Conservation (phyloP, 2,113 vertebrate genomes). For the Columba livia region DNA sequence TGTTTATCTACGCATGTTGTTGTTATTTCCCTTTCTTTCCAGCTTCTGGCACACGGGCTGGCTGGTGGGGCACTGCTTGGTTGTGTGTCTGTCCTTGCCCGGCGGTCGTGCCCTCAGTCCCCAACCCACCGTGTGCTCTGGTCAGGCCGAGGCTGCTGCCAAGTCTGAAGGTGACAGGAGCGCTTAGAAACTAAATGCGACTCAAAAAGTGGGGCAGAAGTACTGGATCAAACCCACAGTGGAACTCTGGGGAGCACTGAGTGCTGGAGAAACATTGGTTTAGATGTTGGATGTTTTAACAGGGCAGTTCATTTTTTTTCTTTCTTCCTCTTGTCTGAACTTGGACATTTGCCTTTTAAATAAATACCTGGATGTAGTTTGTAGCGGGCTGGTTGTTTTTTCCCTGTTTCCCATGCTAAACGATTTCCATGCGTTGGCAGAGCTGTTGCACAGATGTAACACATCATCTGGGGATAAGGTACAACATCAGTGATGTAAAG, state of each 20-base stretch:
- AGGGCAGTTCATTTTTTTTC: not conserved
- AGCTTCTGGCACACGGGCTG: not conserved
- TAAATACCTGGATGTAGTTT: not conserved
- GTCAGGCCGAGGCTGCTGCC: not conserved
- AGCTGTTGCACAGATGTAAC: not conserved
- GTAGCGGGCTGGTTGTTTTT: not conserved
- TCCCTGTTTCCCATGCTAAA: not conserved
- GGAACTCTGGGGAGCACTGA: not conserved
- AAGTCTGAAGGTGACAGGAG: not conserved
- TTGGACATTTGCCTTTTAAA: not conserved
- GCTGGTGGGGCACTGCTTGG: not conserved
- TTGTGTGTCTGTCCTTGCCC: not conserved
- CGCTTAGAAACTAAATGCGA: not conserved
- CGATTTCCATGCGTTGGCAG: not conserved
- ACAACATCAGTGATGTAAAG: not conserved
- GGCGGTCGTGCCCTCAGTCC: not conserved
- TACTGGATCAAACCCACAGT: not conserved
- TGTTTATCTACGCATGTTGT: not conserved
- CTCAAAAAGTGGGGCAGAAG: not conserved
- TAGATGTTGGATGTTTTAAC: not conserved
- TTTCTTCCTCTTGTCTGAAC: not conserved
- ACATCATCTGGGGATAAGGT: not conserved
- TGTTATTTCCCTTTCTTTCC: slow-evolving; percentile 24
- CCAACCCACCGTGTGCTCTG: not conserved
- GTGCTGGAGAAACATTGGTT: not conserved